Base-by-base conservation (phyloP, 2,888 invertebrate genomes). In the Mythimna ferrago region DNA sequence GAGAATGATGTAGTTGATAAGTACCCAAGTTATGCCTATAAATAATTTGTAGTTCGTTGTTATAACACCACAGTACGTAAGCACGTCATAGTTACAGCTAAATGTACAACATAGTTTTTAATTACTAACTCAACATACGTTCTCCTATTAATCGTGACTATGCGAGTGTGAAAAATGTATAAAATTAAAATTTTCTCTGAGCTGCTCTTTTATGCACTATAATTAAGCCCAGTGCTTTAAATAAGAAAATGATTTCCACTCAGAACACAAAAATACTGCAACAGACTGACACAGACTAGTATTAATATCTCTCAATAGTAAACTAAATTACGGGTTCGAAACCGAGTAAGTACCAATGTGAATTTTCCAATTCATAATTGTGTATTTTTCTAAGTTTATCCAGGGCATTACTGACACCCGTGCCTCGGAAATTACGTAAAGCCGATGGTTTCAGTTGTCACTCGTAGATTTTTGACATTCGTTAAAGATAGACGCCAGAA, bases 161-260 rank as follows among this genome's bases (percentile, higher is more conserved):
- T 63, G 72, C 51, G 56, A 80, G 75, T 73, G 80, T 63, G 70
- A 73, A 80, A 76, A 70, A 62, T 53, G 61, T 62, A 78, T 81
- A 71, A 74, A 72, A 58, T 79, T 72, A 51, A 5, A 51, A 63
- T 79, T 76, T 60, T 67, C 71, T 62, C 11, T 21, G 48, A 60
- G 61, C 26, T 67, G 38, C 61, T 58, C 48, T 68, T 10, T 51
- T 26, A 16, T 51, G 21, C 21, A 6, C 41, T 62, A 16, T 71
- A 64, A 71, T 51, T 60, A 71, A 35, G 2, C 21, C 2, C 38
- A 14, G 26, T 51, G 10, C 7, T 19, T 35, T 61, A 21, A 44
- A 72, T 35, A 65, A 58, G 9, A 53, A 53, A 38, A 77, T 53
- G 2, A 19, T 51, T 66, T 66, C 32, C 56, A 21, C n/a, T 6